phyloP scores from a whole-genome alignment of 2,888 invertebrate species.

The Zelleria hepariella region DNA sequence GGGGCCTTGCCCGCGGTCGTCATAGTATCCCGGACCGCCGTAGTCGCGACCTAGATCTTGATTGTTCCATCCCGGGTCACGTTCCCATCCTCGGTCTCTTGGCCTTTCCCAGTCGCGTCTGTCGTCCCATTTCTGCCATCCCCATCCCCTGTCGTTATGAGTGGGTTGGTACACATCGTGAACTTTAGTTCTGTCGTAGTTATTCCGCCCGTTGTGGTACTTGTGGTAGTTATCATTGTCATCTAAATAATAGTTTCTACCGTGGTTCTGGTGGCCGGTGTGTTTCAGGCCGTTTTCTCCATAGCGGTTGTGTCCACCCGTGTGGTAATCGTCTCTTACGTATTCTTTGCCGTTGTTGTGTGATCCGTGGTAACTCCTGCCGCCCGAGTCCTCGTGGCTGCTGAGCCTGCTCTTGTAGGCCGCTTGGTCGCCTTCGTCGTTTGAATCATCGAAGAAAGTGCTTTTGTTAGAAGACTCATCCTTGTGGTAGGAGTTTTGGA shows the following conservation, averaged over 20 bases:
- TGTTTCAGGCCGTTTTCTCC: constrained; percentile 55
- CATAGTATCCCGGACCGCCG: constrained; percentile 54
- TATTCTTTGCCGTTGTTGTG: constrained; percentile 58
- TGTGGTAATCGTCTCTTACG: constrained; percentile 46
- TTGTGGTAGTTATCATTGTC: constrained; percentile 54
- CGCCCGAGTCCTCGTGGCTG: constrained; percentile 52
- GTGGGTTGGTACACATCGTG: constrained; percentile 36
- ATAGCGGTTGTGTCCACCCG: constrained; percentile 48
- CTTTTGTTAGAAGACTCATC: constrained; percentile 79
- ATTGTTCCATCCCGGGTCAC: constrained; percentile 23
- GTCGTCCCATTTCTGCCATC: constrained; percentile 44
- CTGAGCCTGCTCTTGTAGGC: constrained; percentile 54
- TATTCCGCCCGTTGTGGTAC: constrained; percentile 49
- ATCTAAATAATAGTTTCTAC: constrained; percentile 59
- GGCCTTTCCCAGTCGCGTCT: constrained; percentile 32
- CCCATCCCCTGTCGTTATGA: constrained; percentile 43
- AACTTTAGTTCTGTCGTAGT: constrained; percentile 45
- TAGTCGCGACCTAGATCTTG: constrained; percentile 30
- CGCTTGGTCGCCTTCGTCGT: constrained; percentile 61
- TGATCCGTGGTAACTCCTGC: constrained; percentile 51
- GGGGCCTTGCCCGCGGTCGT: constrained; percentile 50
- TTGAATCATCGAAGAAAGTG: constrained; percentile 77
- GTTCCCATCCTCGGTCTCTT: constrained; percentile 13
- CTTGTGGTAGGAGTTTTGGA: constrained; percentile 78
- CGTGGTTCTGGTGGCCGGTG: constrained; percentile 51